A percentile compares a stretch with the other conserved stretches of the same genome.
These are phyloP conservation scores for Galeopterus variegatus DNA, from an alignment of 2,113 vertebrate genomes.

Conservation along the genomic window DNA sequence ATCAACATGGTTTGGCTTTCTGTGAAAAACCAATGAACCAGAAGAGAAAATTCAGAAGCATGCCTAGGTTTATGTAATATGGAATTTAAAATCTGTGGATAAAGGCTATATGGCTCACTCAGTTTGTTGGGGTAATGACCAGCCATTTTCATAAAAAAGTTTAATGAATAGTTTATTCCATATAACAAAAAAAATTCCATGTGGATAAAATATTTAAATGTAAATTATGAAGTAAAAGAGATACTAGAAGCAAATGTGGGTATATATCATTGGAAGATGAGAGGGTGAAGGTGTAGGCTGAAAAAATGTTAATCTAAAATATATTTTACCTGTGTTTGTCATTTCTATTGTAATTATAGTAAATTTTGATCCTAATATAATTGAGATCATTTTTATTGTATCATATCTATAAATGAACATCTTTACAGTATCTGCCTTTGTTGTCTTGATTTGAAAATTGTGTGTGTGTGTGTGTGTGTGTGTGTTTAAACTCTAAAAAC, in stretches of 20 bases:
- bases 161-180: background rate
- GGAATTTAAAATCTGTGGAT: background rate
- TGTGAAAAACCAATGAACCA: background rate
- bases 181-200: too few relatives aligned
- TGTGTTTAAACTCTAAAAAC: background rate
- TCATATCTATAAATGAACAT: background rate
- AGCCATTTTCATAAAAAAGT: background rate
- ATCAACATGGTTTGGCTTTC: background rate
- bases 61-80: background rate
- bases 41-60: constrained; percentile 32
- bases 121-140: background rate
- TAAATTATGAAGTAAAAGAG: constrained; percentile 23
- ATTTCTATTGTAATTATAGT: background rate
- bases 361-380: background rate
- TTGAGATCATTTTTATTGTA: background rate
- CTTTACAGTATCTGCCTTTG: background rate
- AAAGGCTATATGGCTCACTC: background rate
- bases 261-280: background rate
- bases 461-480: background rate
- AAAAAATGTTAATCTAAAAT: background rate
- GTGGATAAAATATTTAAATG: constrained; percentile 18
- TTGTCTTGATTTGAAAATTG: background rate
- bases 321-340: background rate
- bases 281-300: background rate
- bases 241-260: background rate